Evolutionary conservation across 2,797 vertebrate genomes (phyloP).

Genomic region (Stomatorhinus walkeri): DNA sequence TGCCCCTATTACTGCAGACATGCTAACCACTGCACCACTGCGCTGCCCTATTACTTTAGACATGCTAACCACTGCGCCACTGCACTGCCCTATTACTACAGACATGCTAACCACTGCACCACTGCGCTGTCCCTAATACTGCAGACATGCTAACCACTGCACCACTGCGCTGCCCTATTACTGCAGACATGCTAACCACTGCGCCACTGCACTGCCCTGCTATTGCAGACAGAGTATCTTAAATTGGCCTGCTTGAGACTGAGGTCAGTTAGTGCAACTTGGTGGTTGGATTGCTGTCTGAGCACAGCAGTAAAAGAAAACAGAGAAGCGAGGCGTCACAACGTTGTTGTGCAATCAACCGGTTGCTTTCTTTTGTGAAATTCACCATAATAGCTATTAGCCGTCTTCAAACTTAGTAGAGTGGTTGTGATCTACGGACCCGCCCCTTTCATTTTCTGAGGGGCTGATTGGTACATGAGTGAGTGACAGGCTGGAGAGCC

Average conservation of each 20-base stretch:
- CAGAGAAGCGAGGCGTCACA: neutral
- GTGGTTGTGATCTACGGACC: neutral
- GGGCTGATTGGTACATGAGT: conserved; percentile 1
- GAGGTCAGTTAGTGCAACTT: neutral
- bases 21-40: neutral
- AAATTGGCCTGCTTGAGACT: neutral
- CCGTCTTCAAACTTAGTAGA: neutral
- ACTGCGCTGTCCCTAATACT: neutral
- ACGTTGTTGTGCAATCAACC: neutral
- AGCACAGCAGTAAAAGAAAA: neutral
- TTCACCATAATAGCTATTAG: neutral
- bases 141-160: neutral
- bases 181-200: neutral
- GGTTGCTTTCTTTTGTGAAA: neutral
- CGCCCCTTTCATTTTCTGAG: neutral
- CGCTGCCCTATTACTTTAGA: neutral
- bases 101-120: neutral
- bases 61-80: neutral
- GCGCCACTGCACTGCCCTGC: neutral
- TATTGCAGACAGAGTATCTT: neutral
- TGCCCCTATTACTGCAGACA: neutral
- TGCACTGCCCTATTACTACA: neutral
- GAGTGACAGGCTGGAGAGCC: neutral
- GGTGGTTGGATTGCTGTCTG: neutral
- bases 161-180: neutral